Base-by-base conservation (phyloP, 2,797 vertebrate species). In the Tragopan temminckii region DNA sequence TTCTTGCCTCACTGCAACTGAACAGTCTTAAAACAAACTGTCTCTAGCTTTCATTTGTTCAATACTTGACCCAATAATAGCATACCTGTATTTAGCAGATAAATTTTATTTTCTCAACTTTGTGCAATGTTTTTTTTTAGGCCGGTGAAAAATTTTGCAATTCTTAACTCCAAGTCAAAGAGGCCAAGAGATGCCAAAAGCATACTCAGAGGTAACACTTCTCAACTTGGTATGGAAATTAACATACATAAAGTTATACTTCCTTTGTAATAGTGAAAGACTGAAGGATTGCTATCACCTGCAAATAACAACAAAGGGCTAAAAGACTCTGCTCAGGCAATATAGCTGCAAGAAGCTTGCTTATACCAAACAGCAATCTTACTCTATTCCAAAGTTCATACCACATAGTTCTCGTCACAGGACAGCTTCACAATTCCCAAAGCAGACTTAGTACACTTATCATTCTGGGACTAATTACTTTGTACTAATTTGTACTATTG, bases 11-110 rank as follows among this genome's bases (percentile, higher is more conserved):
- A 5, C 18, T 12, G 18, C 43, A 43, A 35, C 31, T 3, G 24
- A 43, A 42, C 0, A 0, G 31, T 46, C 27, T 14, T 1, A 11
- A 50, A 50, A 75, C 11, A 81, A 45, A 29, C 6, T 19, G 13
- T 42, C 9, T 27, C 7, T 2, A 48, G 15, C 43, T 36, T 64
- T 36, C 17, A 17, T 4, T 5, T 5, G 33, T 42, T 76, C 58
- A 45, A 52, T 17, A 38, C 25, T 61, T 45, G 9, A 84, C 31
- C 29, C 14, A 18, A 1, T 46, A 53, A 52, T 1, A 0, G 13
- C 9, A 27, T 33, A 36, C 55, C 48, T 33, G 7, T 17, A 81
- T 87, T 57, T 16, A 57, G 20, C 11, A n/a, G 9, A 72, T 45
- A 4, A 16, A 8, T 69, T 82, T 33, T 48, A 63, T 64, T 52